Evolutionary conservation across 1,140 invertebrate genomes (phyloP).

Genomic region (Sarcophaga peregrina): DNA sequence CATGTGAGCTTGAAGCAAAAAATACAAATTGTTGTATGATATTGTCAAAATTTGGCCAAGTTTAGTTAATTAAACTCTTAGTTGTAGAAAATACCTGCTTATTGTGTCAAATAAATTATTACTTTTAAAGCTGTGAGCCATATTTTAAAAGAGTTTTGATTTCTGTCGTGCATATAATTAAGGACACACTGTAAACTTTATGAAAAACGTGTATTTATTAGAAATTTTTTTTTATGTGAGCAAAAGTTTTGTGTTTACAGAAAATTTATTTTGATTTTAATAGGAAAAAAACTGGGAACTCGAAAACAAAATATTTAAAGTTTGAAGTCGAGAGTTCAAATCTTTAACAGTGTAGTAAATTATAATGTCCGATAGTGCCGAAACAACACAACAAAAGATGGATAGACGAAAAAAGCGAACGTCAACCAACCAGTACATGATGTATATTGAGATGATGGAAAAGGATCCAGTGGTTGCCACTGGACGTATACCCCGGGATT

Average conservation of each 20-base stretch:
- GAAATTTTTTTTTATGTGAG: no score
- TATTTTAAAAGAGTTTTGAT: no score
- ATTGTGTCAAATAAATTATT: no score
- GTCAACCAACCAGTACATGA: conserved; percentile 63
- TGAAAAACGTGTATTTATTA: no score
- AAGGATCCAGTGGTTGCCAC: conserved; percentile 63
- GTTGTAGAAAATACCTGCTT: no score
- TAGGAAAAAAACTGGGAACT: neutral
- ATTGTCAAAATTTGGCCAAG: no score
- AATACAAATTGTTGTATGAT: no score
- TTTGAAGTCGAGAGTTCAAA: neutral
- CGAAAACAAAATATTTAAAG: neutral
- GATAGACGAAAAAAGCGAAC: conserved; percentile 64
- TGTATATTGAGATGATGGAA: conserved; percentile 65
- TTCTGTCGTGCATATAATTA: no score
- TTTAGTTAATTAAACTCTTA: no score
- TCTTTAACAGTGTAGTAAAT: neutral
- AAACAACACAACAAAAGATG: conserved; percentile 52
- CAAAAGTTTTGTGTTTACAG: conserved; percentile 35
- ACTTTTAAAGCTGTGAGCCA: no score
- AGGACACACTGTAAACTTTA: no score
- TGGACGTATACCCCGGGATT: conserved; percentile 61
- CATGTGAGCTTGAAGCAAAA: no score
- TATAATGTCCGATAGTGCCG: conserved; percentile 37
- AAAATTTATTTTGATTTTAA: conserved; percentile 31